Base-by-base conservation (phyloP, 2,888 invertebrate genomes). In the Ophonus ardosiacus region DNA sequence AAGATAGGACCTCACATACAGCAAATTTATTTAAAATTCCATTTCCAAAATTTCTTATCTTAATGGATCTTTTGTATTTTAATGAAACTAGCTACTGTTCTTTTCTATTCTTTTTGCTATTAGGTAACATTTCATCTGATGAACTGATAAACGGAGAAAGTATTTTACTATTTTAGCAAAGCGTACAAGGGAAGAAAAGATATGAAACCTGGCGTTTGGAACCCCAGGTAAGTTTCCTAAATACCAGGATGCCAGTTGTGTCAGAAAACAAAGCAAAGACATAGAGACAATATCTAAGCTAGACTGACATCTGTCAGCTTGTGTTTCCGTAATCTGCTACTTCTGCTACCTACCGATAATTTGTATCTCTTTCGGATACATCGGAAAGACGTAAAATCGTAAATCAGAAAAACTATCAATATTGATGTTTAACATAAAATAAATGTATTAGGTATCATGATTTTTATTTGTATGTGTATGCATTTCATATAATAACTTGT, bases 231-330 rank as follows among this genome's bases (percentile, higher is more conserved):
- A 68, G 31, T 63, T 38, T 68, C 68, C 68, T n/a, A 68, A 68
- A 68, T 68, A 68, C 38, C 68, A 68, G 68, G 15, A 38, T 40
- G 68, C 68, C 68, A 68, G 38, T 63, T 63, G 63, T 68, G 68
- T 31, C 68, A 68, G 68, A 68, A 68, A 68, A 68, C 68, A 68
- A 68, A 68, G 68, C 21, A 31, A 15, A 68, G 68, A 68, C 68
- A 68, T 38, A 31, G 38, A 68, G 68, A 68, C 68, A 68, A 68
- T 68, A 68, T 24, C 31, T 68, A 68, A 68, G 38, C 68, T 31
- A 13, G 68, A 24, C 68, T 38, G 68, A 68, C 68, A 68, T 68
- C 68, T 68, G 68, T 68, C 68, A 68, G 24, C 31, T 31, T 68
- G 68, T 31, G 31, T 68, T 63, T 63, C 13, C 18, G 21, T 63